These are phyloP conservation scores for Rhorus exstirpatorius DNA, from an alignment of 2,888 invertebrate genomes.

Conservation along the genomic window DNA sequence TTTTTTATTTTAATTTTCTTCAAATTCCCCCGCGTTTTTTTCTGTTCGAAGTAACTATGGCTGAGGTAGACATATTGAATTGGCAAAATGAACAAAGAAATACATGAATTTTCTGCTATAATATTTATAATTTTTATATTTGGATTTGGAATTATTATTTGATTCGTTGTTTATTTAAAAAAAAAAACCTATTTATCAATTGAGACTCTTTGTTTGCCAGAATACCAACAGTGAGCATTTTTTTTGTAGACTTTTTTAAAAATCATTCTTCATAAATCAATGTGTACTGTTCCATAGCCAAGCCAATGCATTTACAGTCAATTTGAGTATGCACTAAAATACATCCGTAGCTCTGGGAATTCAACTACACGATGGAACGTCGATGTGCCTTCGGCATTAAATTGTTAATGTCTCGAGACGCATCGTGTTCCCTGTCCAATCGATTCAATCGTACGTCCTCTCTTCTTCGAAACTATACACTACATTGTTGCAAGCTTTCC, in stretches of 20 bases:
- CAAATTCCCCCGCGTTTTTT: neutral
- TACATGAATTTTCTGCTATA: too few relatives aligned
- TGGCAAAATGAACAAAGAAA: neutral
- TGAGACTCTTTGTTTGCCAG: too few relatives aligned
- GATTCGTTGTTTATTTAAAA: too few relatives aligned
- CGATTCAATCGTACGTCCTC: constrained; percentile 34
- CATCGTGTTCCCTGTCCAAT: constrained; percentile 39
- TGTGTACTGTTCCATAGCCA: neutral
- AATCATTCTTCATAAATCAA: too few relatives aligned
- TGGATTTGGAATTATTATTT: too few relatives aligned
- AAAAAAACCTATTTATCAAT: too few relatives aligned
- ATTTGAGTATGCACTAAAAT: constrained; percentile 51
- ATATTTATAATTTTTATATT: too few relatives aligned
- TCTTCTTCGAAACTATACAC: constrained; percentile 3
- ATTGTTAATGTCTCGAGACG: constrained; percentile 60
- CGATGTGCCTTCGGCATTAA: constrained; percentile 44
- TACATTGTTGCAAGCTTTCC: constrained; percentile 2
- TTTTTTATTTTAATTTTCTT: neutral
- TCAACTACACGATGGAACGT: constrained; percentile 40
- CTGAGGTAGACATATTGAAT: too few relatives aligned
- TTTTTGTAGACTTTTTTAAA: too few relatives aligned
- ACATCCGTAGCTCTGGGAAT: constrained; percentile 23
- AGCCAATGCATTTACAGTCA: constrained; percentile 63
- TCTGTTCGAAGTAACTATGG: too few relatives aligned
- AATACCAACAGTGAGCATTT: too few relatives aligned